These are phyloP conservation scores for Exephanes ischioxanthus DNA, from an alignment of 2,888 invertebrate genomes.

Conservation along the genomic window DNA sequence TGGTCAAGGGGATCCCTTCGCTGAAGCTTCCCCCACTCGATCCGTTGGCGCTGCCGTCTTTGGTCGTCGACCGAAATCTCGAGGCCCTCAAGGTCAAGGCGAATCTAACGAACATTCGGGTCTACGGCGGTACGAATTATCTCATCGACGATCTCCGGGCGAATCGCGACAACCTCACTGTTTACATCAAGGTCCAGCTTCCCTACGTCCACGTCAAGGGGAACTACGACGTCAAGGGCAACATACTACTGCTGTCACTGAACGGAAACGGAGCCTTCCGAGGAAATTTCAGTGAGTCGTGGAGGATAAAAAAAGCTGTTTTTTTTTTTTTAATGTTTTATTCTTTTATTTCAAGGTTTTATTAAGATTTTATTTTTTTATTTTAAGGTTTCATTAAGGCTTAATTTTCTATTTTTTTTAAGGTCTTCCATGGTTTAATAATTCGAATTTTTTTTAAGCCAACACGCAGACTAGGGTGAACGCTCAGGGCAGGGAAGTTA, in stretches of 20 bases:
- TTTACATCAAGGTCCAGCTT: slow-evolving; percentile 84
- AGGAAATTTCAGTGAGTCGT: slow-evolving; percentile 87
- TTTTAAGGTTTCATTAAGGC: too few species aligned
- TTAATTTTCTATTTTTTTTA: slow-evolving; percentile 1
- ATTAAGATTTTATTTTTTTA: neutral
- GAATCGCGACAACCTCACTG: slow-evolving; percentile 84
- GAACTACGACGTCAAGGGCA: slow-evolving; percentile 86
- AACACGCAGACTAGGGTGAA: slow-evolving; percentile 87
- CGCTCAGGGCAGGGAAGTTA: slow-evolving; percentile 87
- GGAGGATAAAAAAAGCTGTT: neutral
- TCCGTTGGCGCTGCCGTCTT: slow-evolving; percentile 89
- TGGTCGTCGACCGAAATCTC: slow-evolving; percentile 90
- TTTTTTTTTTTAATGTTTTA: neutral
- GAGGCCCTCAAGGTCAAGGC: slow-evolving; percentile 91
- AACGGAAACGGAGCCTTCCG: slow-evolving; percentile 86
- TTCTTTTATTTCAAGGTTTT: slow-evolving; percentile 2
- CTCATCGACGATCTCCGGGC: slow-evolving; percentile 86
- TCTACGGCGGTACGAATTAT: slow-evolving; percentile 89
- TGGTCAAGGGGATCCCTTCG: slow-evolving; percentile 89
- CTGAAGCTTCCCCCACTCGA: slow-evolving; percentile 90
- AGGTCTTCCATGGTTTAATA: slow-evolving; percentile 15
- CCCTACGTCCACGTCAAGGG: slow-evolving; percentile 85
- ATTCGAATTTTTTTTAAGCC: slow-evolving; percentile 82
- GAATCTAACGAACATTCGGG: slow-evolving; percentile 88
- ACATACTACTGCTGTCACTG: slow-evolving; percentile 85